Evolutionary conservation across 2,888 invertebrate species (phyloP), one percentile per base, ranked within the genome.

Genomic region (Meta bourneti): DNA sequence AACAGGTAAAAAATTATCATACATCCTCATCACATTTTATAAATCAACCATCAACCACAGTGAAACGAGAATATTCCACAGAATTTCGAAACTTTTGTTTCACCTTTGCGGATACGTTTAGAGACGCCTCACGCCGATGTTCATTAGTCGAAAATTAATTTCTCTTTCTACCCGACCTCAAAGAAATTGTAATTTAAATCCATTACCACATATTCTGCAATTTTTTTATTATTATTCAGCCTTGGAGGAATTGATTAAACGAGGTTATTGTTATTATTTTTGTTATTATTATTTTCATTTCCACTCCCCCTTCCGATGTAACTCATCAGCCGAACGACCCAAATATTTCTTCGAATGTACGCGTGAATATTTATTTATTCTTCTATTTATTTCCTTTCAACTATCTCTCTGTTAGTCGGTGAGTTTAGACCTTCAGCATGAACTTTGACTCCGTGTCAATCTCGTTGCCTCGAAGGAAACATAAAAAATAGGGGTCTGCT

Each of bases 221-320:
- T 61, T 16, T 61, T 61, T 61, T 61, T 61, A 16, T 11, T 16
- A 61, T 4, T 49, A 34, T 7, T 49, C 16, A 74, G 72, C 83
- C 83, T 83, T 83, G 83, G 74, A 11, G 71, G 54, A 74, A 83
- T 83, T 71, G 82, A 82, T 82, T 71, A 52, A 83, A 83, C 20
- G 74, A 34, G 74, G n/a, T 0, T 54, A n/a, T 82, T 82, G 19
- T 16, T 82, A 49, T 82, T 49, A 34, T 83, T 54, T 49, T 71
- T 52, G n/a, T 72, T 52, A 61, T 61, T 11, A 11, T 77, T 78
- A 19, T 78, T 77, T 77, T n/a, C 52, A 4, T 34, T 54, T 71
- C 20, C 6, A 20, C 20, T 19, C 61, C 34, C 20, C 54, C 11
- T 20, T n/a, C n/a, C 78, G 11, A 54, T 79, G 78, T 8, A 77